These are phyloP conservation scores for Campoletis sonorensis DNA, from an alignment of 1,140 invertebrate genomes.

Conservation along the genomic window DNA sequence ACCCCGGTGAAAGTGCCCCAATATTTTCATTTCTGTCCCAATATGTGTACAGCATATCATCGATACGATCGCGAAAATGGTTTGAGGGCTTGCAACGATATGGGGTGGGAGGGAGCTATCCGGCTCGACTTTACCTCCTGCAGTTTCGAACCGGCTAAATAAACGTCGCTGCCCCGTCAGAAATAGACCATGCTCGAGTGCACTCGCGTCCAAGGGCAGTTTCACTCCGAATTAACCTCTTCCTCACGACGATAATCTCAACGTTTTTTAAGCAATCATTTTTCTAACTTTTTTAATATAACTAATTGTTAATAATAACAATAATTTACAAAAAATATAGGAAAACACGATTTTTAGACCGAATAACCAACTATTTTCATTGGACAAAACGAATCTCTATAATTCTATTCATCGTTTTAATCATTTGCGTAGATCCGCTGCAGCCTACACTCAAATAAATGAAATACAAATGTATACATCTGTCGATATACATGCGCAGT, in stretches of 20 bases:
- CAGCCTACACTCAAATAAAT: too few relatives aligned
- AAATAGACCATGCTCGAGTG: not conserved
- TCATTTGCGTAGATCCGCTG: too few relatives aligned
- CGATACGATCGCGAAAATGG: slow-evolving; percentile 32
- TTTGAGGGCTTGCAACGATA: not conserved
- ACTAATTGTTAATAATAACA: not conserved
- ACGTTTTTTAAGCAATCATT: too few relatives aligned
- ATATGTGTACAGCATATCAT: slow-evolving; percentile 1
- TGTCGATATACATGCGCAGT: not conserved
- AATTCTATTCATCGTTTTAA: too few relatives aligned
- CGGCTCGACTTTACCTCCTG: not conserved
- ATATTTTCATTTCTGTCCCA: slow-evolving; percentile 39
- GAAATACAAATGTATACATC: not conserved
- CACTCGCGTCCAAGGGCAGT: not conserved
- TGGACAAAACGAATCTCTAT: too few relatives aligned
- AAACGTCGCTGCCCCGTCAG: slow-evolving; percentile 30
- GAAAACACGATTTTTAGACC: too few relatives aligned
- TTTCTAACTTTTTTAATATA: too few relatives aligned
- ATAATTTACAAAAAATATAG: too few relatives aligned
- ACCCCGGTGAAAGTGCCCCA: slow-evolving; percentile 24
- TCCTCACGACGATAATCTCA: too few relatives aligned
- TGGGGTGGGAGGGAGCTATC: not conserved
- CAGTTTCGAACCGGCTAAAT: slow-evolving; percentile 26
- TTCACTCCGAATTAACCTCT: too few relatives aligned
- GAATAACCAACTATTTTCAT: too few relatives aligned